Evolutionary conservation across 2,113 vertebrate species (phyloP).

Genomic region (Calonectris borealis): DNA sequence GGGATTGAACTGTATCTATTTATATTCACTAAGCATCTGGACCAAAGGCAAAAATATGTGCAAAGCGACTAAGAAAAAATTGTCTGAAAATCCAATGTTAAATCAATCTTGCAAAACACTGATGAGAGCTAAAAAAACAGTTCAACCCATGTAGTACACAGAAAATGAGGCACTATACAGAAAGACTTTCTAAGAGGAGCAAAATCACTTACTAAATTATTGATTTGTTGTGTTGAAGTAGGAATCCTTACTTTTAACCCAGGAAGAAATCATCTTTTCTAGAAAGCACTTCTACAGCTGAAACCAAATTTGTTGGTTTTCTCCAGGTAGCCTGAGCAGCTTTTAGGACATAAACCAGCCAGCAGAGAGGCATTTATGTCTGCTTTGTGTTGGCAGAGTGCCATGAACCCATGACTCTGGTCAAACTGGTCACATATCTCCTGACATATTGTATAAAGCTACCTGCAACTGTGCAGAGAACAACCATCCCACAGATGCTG

Average conservation of each 20-base stretch:
- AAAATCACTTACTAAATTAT: background rate
- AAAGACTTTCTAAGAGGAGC: background rate
- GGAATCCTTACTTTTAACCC: background rate
- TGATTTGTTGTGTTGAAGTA: background rate
- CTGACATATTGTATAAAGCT: background rate
- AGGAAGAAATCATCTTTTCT: background rate
- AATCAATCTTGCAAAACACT: background rate
- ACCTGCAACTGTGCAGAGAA: background rate
- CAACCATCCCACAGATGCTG: background rate
- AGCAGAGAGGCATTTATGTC: background rate
- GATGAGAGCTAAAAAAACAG: background rate
- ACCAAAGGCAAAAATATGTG: background rate
- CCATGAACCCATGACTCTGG: background rate
- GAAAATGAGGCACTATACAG: background rate
- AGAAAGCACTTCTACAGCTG: background rate
- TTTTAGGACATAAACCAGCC: background rate
- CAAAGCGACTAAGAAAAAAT: background rate
- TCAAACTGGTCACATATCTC: background rate
- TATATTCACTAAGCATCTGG: background rate
- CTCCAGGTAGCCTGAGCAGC: background rate
- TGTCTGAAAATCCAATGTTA: background rate
- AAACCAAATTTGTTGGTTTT: background rate
- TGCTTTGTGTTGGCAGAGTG: background rate
- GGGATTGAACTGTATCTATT: background rate
- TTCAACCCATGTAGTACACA: background rate